Percentiles rank a stretch among this genome's conserved stretches.
phyloP scores from a whole-genome alignment of 2,797 vertebrate species.

The Rhincodon typus region DNA sequence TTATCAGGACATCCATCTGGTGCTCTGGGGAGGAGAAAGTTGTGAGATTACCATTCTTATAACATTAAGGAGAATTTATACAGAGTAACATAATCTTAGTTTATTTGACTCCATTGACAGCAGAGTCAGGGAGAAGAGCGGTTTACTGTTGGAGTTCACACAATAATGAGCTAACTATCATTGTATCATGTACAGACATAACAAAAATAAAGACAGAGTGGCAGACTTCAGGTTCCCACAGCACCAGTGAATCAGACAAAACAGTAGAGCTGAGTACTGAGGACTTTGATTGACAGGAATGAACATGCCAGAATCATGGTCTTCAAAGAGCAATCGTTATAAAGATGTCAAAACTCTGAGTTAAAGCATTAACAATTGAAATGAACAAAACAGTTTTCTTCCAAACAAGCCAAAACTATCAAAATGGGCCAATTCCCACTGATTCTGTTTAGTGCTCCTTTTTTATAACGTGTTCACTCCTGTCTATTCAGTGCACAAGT shows the following conservation, averaged over 20 bases:
- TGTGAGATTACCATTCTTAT: neutral
- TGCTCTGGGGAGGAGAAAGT: neutral
- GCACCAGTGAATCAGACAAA: slow-evolving; percentile 20
- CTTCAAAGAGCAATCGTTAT: neutral
- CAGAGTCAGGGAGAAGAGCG: neutral
- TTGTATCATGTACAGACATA: slow-evolving; percentile 25
- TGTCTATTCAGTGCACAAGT: neutral
- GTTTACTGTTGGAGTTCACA: neutral
- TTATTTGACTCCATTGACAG: slow-evolving; percentile 9
- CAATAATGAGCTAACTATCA: neutral
- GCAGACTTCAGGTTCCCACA: neutral
- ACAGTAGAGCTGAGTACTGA: neutral
- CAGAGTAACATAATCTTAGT: neutral
- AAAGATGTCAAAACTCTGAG: neutral
- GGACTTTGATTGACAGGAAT: neutral
- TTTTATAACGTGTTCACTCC: neutral
- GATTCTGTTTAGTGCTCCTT: neutral
- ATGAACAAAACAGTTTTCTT: slow-evolving; percentile 1
- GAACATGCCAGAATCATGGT: neutral
- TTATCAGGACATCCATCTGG: neutral
- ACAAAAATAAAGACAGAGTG: slow-evolving; percentile 15
- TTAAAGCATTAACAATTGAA: neutral
- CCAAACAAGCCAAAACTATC: neutral
- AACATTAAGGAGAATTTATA: neutral
- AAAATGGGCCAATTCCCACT: neutral